Evolutionary conservation across 1,140 invertebrate species (phyloP), one percentile per base, ranked within the genome.

Genomic region (Telenomus remus): DNA sequence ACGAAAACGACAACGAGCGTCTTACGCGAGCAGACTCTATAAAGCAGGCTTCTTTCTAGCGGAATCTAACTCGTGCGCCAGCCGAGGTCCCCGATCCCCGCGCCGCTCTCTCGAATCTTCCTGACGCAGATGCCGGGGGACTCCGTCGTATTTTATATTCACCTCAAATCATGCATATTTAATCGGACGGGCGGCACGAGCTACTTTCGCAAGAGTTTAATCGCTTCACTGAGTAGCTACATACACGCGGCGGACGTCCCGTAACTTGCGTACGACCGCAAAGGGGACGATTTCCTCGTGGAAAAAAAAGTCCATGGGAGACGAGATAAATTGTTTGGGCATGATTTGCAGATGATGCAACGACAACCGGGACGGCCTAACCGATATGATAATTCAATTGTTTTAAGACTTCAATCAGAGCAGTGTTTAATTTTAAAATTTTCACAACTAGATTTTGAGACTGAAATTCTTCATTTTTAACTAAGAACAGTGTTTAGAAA

Each of bases 161-260:
- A 82, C 79, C 81, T 84, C 81, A 81, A 82, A 85, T 83, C 80
- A 80, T 84, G 80, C 83, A 86, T 86, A 85, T 86, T 84, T 85
- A 84, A 86, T 85, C 78, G 80, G 61, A 76, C 72, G 79, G 80
- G 69, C 79, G 75, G 80, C 78, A 80, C 78, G 76, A 84, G 82
- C 81, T 75, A 81, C 79, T 84, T 83, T 82, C 79, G 69, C 73
- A 76, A 76, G 80, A 82, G 80, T 83, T 78, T 79, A 83, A 83
- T 83, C 82, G 82, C 73, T 68, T 81, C 75, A 60, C 74, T 57
- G 75, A 63, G 68, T 65, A 73, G 63, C 76, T 74, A 78, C 76
- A 78, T 78, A 81, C 76, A 65, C 61, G 61, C 65, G 65, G 70
- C 70, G 76, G 65, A 78, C 73, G 69, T 78, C 75, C 75, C 75